phyloP scores from a whole-genome alignment of 2,888 invertebrate species.

The Malacosoma neustria region DNA sequence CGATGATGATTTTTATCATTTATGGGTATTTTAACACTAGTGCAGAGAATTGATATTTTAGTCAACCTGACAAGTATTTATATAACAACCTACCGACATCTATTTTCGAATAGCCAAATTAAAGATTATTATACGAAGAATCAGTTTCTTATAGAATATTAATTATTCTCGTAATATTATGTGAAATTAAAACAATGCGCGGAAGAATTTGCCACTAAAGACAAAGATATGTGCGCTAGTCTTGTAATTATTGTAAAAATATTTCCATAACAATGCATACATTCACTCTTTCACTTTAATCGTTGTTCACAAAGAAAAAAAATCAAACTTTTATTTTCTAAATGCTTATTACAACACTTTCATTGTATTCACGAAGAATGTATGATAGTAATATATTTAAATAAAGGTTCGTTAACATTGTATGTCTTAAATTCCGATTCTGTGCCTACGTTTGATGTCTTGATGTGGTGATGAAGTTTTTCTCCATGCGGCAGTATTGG shows the following conservation, averaged over 20 bases:
- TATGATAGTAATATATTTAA: no score
- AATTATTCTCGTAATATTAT: slow-evolving; percentile 11
- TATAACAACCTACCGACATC: no score
- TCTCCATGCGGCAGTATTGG: no score
- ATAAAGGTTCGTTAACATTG: slow-evolving; percentile 7
- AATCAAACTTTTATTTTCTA: slow-evolving; percentile 60
- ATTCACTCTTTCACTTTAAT: slow-evolving; percentile 56
- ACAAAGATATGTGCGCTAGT: not conserved
- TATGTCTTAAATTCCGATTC: not conserved
- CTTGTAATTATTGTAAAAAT: slow-evolving; percentile 28
- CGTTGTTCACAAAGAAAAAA: slow-evolving; percentile 36
- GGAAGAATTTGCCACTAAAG: slow-evolving; percentile 30
- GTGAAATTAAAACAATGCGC: slow-evolving; percentile 37
- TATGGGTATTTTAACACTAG: no score
- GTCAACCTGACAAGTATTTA: no score
- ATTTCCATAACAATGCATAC: slow-evolving; percentile 33
- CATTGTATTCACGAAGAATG: slow-evolving; percentile 22
- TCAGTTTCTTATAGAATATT: slow-evolving; percentile 1
- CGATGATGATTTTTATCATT: no score
- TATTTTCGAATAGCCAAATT: no score
- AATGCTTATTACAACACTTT: slow-evolving; percentile 51
- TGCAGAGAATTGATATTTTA: no score
- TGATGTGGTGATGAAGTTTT: no score
- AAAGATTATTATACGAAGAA: no score
- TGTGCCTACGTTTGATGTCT: not conserved